Conservation (phyloP, 1,140 invertebrate species). For the Hylaeus volcanicus region DNA sequence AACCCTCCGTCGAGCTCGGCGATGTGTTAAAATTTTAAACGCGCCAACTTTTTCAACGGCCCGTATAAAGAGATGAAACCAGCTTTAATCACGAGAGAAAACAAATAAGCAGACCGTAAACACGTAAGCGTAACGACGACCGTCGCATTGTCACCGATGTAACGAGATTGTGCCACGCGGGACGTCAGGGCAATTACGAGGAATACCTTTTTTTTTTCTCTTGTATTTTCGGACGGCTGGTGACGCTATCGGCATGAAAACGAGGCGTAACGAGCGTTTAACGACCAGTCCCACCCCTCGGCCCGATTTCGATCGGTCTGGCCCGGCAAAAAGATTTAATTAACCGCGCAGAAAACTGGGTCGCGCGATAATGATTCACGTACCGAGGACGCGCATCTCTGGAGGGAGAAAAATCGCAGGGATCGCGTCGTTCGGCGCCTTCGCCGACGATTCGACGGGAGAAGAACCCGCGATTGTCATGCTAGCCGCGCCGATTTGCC, state of each 20-base stretch:
- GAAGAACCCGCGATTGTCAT: conserved; percentile 10
- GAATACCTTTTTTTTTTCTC: background rate
- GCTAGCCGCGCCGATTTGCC: conserved; percentile 19
- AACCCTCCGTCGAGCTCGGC: too few species aligned
- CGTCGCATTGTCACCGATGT: conserved; percentile 15
- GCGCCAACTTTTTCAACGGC: too few species aligned
- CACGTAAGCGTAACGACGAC: background rate
- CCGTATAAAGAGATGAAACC: too few species aligned
- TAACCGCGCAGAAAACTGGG: conserved; percentile 49
- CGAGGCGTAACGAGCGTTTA: conserved; percentile 45
- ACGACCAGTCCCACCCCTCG: conserved; percentile 17
- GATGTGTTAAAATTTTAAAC: too few species aligned
- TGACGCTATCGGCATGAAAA: conserved; percentile 26
- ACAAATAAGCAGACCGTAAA: background rate
- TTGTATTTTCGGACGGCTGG: background rate
- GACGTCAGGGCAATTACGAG: conserved; percentile 1
- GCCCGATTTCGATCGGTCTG: conserved; percentile 23
- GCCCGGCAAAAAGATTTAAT: conserved; percentile 48
- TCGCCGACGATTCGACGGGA: background rate
- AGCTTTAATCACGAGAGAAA: background rate
- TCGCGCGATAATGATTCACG: conserved; percentile 42
- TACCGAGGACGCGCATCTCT: conserved; percentile 9
- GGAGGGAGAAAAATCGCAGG: background rate
- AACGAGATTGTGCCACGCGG: background rate
- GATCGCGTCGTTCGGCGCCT: background rate